These are phyloP conservation scores for Apotomis capreana DNA, from an alignment of 2,888 invertebrate species.

Conservation along the genomic window DNA sequence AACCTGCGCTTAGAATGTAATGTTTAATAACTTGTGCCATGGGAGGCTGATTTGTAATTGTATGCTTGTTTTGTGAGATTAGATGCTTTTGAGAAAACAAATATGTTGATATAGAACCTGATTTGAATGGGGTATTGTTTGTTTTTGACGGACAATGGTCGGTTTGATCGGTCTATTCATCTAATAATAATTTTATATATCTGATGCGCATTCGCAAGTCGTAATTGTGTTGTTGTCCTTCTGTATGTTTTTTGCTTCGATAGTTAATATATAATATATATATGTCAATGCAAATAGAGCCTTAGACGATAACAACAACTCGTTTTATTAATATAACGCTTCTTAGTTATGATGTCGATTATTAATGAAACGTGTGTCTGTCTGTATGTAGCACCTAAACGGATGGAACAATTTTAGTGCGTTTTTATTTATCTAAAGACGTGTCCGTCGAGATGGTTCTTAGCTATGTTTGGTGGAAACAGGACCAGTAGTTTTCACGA, in stretches of 20 bases:
- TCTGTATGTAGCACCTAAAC: too few relatives aligned
- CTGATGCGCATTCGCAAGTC: background rate
- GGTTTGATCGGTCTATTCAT: slow-evolving; percentile 9
- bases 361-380: too few relatives aligned
- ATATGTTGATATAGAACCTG: slow-evolving; percentile 51
- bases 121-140: slow-evolving; percentile 31
- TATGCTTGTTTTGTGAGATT: slow-evolving; percentile 61
- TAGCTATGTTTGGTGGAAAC: too few relatives aligned
- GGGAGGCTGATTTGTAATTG: slow-evolving; percentile 74
- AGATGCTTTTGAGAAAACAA: slow-evolving; percentile 68
- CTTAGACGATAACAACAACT: too few relatives aligned
- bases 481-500: too few relatives aligned
- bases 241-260: background rate
- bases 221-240: background rate
- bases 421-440: too few relatives aligned
- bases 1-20: slow-evolving; percentile 74
- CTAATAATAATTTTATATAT: background rate
- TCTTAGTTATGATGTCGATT: too few relatives aligned
- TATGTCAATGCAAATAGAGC: too few relatives aligned
- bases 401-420: too few relatives aligned
- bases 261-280: too few relatives aligned
- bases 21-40: slow-evolving; percentile 78
- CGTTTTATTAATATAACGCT: too few relatives aligned
- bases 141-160: slow-evolving; percentile 12
- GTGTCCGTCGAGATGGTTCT: too few relatives aligned